Evolutionary conservation across 2,113 vertebrate genomes (phyloP).

Genomic region (Austrofundulus limnaeus): DNA sequence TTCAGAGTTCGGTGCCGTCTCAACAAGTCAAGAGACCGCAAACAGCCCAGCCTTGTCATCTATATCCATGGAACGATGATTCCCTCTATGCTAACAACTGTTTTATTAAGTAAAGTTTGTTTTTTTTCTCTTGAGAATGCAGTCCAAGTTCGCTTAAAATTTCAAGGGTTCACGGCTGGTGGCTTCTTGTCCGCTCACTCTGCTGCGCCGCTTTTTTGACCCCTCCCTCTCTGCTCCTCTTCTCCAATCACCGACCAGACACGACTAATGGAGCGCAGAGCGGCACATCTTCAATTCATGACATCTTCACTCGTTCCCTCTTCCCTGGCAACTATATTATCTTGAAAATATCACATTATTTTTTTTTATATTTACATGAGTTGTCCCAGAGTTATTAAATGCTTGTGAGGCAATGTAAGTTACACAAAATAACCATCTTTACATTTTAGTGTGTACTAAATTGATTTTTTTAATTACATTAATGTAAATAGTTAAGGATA

Average conservation of each 20-base stretch:
- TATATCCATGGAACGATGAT: conserved; percentile 20
- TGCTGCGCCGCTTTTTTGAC: conserved; percentile 52
- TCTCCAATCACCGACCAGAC: conserved; percentile 67
- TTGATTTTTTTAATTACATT: too few relatives aligned
- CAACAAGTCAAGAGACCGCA: conserved; percentile 27
- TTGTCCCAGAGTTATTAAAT: too few relatives aligned
- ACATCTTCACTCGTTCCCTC: conserved; percentile 58
- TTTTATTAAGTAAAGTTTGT: conserved; percentile 30
- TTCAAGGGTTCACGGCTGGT: conserved; percentile 62
- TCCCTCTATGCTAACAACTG: conserved; percentile 13
- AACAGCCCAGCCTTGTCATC: conserved; percentile 22
- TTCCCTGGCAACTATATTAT: too few relatives aligned
- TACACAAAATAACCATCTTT: too few relatives aligned
- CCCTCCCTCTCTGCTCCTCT: conserved; percentile 65
- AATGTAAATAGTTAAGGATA: too few relatives aligned
- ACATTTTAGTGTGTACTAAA: too few relatives aligned
- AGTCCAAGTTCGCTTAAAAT: conserved; percentile 63
- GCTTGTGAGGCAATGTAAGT: too few relatives aligned
- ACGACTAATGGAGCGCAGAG: conserved; percentile 74
- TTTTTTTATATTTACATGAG: too few relatives aligned
- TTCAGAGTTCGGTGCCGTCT: conserved; percentile 67
- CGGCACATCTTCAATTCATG: conserved; percentile 47
- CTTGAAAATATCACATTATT: too few relatives aligned
- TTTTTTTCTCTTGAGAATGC: conserved; percentile 40
- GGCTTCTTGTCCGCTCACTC: conserved; percentile 64